Base-by-base conservation (phyloP, 2,888 invertebrate genomes). In the Machimus rusticus region DNA sequence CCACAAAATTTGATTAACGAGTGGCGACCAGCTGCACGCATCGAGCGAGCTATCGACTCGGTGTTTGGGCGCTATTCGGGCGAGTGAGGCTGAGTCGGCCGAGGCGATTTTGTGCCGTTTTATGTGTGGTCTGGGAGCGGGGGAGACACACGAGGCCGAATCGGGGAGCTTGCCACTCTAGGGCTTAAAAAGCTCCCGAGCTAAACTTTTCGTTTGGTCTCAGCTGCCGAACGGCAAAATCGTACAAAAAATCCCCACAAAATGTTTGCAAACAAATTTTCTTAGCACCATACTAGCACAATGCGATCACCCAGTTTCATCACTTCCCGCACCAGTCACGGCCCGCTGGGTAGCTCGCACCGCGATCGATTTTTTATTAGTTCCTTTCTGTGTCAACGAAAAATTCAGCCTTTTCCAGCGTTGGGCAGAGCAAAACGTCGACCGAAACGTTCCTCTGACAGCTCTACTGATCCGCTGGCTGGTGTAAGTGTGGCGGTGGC, bases 381-480 rank as follows among this genome's bases (percentile, higher is more conserved):
- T 14, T 23, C 55, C 57, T 81, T 74, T 46, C 77, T 87, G 19
- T 79, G 66, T 79, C 66, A 79, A 87, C 78, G 78, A 46, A 86
- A 34, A 79, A 79, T 81, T 66, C 66, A 77, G 66, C 79, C n/a
- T 79, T 79, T 57, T 39, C 46, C n/a, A 31, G 23, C 34, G 51
- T 87, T 81, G 74, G 37, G 57, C 87, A 74, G 82, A 87, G 74
- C 74, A 87, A 81, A 87, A 87, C 74, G 87, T 87, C 87, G 87
- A 87, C 87, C 81, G 82, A 87, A 87, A 87, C 82, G 81, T 87
- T 46, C 87, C 82, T 87, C 81, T 87, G 87, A 87, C 87, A 87
- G 82, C 86, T 86, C 81, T 74, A 82, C 82, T 81, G 74, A 28
- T 43, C 14, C 74, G 57, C 74, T 74, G 74, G 74, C 46, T 85